These are phyloP conservation scores for Calycopis cecrops DNA, from an alignment of 1,140 invertebrate genomes.

Conservation along the genomic window DNA sequence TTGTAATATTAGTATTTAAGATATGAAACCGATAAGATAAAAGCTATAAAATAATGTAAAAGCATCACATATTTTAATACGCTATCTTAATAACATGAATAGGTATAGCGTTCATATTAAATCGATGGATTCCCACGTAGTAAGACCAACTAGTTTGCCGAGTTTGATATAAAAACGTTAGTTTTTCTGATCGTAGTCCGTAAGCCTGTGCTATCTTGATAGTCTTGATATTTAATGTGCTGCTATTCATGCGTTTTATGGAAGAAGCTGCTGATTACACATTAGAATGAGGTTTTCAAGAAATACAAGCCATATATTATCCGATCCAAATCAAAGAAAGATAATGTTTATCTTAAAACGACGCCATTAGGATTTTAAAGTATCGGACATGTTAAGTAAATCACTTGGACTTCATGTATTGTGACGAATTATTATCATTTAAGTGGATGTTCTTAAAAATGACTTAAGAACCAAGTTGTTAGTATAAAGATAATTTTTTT, in stretches of 20 bases:
- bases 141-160: constrained; percentile 29
- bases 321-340: constrained; percentile 20
- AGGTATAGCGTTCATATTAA: constrained; percentile 5
- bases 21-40: too few relatives aligned
- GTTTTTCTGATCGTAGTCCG: constrained; percentile 21
- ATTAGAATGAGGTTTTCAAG: constrained; percentile 30
- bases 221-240: too few relatives aligned
- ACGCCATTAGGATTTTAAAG: constrained; percentile 24
- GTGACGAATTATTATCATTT: constrained; percentile 9
- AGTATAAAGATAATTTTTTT: not conserved
- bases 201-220: not conserved
- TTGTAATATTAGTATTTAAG: too few relatives aligned
- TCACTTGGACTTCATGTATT: constrained; percentile 6
- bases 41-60: too few relatives aligned
- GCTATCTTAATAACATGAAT: not conserved
- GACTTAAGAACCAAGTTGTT: not conserved
- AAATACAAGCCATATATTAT: too few relatives aligned
- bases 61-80: too few relatives aligned
- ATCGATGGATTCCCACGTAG: constrained; percentile 30
- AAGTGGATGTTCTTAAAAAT: constrained; percentile 12
- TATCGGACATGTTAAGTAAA: constrained; percentile 17
- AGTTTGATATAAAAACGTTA: constrained; percentile 24
- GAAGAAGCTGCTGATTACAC: not conserved
- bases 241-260: not conserved
- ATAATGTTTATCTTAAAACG: constrained; percentile 25